phyloP scores from a whole-genome alignment of 2,797 vertebrate species.

The Echeneis naucrates region DNA sequence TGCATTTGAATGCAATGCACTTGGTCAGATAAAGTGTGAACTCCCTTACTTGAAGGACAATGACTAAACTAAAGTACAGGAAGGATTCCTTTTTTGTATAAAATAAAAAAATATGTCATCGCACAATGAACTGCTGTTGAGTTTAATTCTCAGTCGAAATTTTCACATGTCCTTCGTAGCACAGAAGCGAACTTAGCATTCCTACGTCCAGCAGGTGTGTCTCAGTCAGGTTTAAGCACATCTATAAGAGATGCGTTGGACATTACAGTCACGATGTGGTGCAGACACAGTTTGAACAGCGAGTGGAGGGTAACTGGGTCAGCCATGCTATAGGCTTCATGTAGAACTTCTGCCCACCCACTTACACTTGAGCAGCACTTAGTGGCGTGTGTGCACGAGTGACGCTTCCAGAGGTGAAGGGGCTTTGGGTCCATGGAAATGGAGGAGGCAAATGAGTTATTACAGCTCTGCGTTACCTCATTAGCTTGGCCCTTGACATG shows the following conservation, averaged over 20 bases:
- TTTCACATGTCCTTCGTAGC: neutral
- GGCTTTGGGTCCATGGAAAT: conserved; percentile 32
- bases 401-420: conserved; percentile 49
- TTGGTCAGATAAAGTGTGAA: neutral
- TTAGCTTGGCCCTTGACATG: conserved; percentile 45
- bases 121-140: neutral
- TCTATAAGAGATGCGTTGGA: neutral
- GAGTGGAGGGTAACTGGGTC: conserved; percentile 67
- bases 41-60: neutral
- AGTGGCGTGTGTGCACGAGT: conserved; percentile 21
- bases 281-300: neutral
- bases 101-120: neutral
- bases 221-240: neutral
- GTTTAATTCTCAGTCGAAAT: too few species aligned
- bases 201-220: neutral
- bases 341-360: conserved; percentile 23
- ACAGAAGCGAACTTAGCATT: neutral
- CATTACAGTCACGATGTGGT: neutral
- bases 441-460: conserved; percentile 57
- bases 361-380: conserved; percentile 36
- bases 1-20: neutral
- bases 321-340: conserved; percentile 45
- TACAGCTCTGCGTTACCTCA: conserved; percentile 49
- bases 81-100: neutral
- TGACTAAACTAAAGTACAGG: neutral